Percentiles rank a stretch among this genome's conserved stretches.
Evolutionary conservation across 2,888 invertebrate species (phyloP).

Genomic region (Netelia fuscicornis): DNA sequence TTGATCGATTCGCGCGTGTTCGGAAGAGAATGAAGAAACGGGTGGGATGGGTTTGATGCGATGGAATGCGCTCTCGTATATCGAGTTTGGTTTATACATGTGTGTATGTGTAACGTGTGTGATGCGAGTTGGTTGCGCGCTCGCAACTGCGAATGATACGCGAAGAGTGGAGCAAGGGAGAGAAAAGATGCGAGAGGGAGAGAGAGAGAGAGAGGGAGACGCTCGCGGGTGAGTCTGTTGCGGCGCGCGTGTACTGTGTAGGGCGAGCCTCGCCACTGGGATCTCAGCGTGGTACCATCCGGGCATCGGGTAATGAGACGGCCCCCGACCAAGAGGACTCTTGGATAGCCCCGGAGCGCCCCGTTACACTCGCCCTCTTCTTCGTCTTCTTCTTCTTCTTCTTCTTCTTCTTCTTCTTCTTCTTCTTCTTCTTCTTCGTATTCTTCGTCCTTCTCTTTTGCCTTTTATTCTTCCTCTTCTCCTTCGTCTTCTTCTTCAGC

Average conservation of each 20-base stretch:
- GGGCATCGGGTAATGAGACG: slow-evolving; percentile 84
- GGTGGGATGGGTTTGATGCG: slow-evolving; percentile 27
- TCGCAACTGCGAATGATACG: slow-evolving; percentile 73
- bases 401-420: not conserved
- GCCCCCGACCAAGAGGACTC: slow-evolving; percentile 84
- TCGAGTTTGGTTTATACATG: slow-evolving; percentile 22
- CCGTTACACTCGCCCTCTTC: slow-evolving; percentile 73
- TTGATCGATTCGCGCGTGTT: slow-evolving; percentile 26
- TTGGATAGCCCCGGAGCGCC: slow-evolving; percentile 75
- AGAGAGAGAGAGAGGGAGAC: not conserved
- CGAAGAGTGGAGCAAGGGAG: slow-evolving; percentile 28
- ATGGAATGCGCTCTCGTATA: slow-evolving; percentile 52
- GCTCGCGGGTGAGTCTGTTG: slow-evolving; percentile 35
- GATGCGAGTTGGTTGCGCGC: slow-evolving; percentile 23
- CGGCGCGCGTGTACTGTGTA: slow-evolving; percentile 63
- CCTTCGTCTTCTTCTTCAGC: too few relatives aligned
- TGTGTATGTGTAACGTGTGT: not conserved
- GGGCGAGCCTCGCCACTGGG: slow-evolving; percentile 73
- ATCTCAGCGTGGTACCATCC: slow-evolving; percentile 83
- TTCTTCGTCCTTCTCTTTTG: too few relatives aligned
- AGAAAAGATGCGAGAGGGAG: too few relatives aligned
- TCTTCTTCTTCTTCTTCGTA: too few relatives aligned
- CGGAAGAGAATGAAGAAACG: not conserved
- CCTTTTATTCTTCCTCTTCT: too few relatives aligned
- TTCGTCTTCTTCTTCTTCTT: slow-evolving; percentile 13